Percentiles rank a stretch among this genome's conserved stretches.
Conservation (phyloP, 2,888 invertebrate species). For the Leptinotarsa haldemani region DNA sequence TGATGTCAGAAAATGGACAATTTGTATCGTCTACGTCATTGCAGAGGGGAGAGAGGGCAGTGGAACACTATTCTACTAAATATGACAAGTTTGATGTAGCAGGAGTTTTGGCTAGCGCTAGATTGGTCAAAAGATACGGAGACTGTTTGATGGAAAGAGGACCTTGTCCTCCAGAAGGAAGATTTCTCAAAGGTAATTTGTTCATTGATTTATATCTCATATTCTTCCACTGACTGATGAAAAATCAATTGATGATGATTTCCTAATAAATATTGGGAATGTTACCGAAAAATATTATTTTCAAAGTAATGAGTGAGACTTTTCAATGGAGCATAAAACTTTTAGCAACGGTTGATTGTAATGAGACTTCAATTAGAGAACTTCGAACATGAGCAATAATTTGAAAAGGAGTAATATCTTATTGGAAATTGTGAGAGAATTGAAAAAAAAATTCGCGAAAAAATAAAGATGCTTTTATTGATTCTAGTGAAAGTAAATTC, state of each 20-base stretch:
- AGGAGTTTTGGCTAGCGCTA: constrained; percentile 71
- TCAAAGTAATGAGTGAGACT: too few relatives aligned
- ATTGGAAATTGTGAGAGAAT: too few relatives aligned
- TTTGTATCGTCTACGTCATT: constrained; percentile 61
- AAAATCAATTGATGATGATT: not conserved
- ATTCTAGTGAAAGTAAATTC: too few relatives aligned
- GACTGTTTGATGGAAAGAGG: constrained; percentile 73
- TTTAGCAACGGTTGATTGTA: too few relatives aligned
- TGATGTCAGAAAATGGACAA: not conserved
- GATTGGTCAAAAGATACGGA: constrained; percentile 73
- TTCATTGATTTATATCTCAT: constrained; percentile 5
- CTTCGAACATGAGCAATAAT: too few relatives aligned
- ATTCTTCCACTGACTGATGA: not conserved
- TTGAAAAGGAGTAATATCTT: too few relatives aligned
- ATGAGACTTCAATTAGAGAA: too few relatives aligned
- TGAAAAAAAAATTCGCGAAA: too few relatives aligned
- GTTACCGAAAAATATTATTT: too few relatives aligned
- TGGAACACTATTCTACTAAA: constrained; percentile 70
- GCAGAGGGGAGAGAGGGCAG: constrained; percentile 47
- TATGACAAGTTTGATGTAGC: constrained; percentile 74
- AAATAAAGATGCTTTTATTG: too few relatives aligned
- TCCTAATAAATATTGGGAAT: too few relatives aligned
- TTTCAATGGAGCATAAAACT: too few relatives aligned
- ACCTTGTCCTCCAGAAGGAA: constrained; percentile 74
- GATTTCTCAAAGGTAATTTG: constrained; percentile 65